A percentile compares a stretch with the other conserved stretches of the same genome.
Evolutionary conservation across 1,140 invertebrate genomes (phyloP).

Genomic region (Drosophila persimilis): DNA sequence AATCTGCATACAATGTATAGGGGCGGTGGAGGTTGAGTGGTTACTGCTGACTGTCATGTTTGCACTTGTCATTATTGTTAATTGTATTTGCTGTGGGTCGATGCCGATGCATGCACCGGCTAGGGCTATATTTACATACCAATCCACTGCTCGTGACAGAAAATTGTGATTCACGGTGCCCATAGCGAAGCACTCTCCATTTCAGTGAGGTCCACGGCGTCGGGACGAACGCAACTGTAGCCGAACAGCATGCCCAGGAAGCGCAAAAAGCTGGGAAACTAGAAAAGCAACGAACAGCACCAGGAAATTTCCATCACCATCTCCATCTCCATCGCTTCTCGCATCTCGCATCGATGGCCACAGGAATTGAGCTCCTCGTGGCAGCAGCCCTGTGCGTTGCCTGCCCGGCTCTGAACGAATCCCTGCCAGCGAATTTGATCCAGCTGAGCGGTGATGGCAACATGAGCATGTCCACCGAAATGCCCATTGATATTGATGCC

Average conservation of each 20-base stretch:
- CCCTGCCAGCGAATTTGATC: slow-evolving; percentile 48
- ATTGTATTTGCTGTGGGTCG: slow-evolving; percentile 69
- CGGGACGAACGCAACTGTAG: slow-evolving; percentile 44
- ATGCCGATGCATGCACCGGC: slow-evolving; percentile 36
- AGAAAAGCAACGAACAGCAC: slow-evolving; percentile 1
- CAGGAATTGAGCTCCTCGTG: slow-evolving; percentile 71
- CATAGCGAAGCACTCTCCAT: slow-evolving; percentile 20
- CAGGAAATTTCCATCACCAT: slow-evolving; percentile 5
- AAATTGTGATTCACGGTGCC: slow-evolving; percentile 30
- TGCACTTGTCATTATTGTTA: slow-evolving; percentile 80
- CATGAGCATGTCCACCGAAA: slow-evolving; percentile 19
- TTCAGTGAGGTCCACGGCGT: slow-evolving; percentile 49
- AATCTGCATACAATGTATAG: slow-evolving; percentile 45
- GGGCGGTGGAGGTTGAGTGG: neutral
- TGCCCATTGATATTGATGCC: slow-evolving; percentile 30
- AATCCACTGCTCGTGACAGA: slow-evolving; percentile 2
- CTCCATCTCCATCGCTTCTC: too few relatives aligned
- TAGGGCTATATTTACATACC: slow-evolving; percentile 59
- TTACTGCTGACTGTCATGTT: slow-evolving; percentile 57
- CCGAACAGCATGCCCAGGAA: slow-evolving; percentile 37
- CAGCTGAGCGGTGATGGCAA: slow-evolving; percentile 27
- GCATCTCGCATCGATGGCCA: slow-evolving; percentile 44
- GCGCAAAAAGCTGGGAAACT: slow-evolving; percentile 28
- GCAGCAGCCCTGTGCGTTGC: slow-evolving; percentile 61
- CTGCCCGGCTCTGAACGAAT: slow-evolving; percentile 55